Base-by-base conservation (phyloP, 2,113 vertebrate genomes). In the Malurus elegans region DNA sequence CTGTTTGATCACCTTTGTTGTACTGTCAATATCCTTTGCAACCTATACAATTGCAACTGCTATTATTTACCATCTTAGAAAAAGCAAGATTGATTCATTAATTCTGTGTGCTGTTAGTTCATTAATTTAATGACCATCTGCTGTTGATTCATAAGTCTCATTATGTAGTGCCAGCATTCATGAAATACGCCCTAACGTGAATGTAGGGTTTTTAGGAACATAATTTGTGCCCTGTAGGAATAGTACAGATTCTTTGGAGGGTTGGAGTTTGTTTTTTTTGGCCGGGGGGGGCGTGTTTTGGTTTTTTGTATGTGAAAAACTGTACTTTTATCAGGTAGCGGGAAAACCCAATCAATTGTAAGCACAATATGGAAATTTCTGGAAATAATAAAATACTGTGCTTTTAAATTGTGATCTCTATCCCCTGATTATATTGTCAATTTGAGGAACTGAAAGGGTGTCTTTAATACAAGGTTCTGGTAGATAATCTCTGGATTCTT, bases 351-450 rank as follows among this genome's bases (percentile, higher is more conserved):
- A 6, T 91, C 28, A 17, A 18, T 85, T 38, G 19, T 90, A 10
- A 60, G 50, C 51, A 47, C 60, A 47, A 21, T 53, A 42, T 5
- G 3, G 56, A 75, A 75, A 57, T 17, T 58, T 95, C 54, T 85
- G 54, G 21, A 71, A 42, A 78, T 16, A 86, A 90, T 94, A 94
- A 97, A 96, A 72, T 84, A 69, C 2, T 73, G 4, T 8, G 8
- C 36, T 90, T 34, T 73, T 76, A 38, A 67, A 58, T 38, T 90
- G 44, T 88, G 14, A 50, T 91, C 71, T 95, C 29, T 92, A 24
- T 75, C 32, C 45, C 76, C 56, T 95, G 50, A 83, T 57, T 53
- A 58, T 42, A 54, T 50, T 76, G 73, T 36, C 2, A 20, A 15
- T 73, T 72, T 92, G 61, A 53, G 84, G 72, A 90, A 80, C 32